Evolutionary conservation across 2,113 vertebrate genomes (phyloP).

Genomic region (Nycticebus coucang): DNA sequence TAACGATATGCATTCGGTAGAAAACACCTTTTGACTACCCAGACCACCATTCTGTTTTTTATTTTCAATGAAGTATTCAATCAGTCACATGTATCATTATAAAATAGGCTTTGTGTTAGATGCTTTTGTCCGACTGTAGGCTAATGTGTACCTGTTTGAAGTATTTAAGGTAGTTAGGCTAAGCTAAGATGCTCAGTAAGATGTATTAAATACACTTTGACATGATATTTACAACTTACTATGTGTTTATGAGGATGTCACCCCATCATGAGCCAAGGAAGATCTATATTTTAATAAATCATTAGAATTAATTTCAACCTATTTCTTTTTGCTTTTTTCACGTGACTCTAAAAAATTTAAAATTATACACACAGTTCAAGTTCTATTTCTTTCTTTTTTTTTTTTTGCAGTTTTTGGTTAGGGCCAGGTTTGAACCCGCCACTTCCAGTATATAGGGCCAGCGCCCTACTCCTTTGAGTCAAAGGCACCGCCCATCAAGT

Average conservation of each 20-base stretch:
- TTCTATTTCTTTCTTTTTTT: neutral
- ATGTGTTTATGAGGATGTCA: neutral
- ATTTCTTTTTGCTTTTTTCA: conserved; percentile 37
- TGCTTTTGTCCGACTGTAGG: neutral
- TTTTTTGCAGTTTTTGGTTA: too few species aligned
- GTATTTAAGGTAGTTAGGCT: neutral
- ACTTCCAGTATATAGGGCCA: too few species aligned
- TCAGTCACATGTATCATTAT: neutral
- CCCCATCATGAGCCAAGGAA: neutral
- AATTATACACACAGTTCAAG: neutral
- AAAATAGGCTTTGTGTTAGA: neutral
- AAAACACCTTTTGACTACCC: neutral
- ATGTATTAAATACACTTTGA: neutral
- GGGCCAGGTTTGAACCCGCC: too few species aligned
- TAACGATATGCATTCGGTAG: neutral
- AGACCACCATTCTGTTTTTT: neutral
- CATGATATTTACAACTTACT: neutral
- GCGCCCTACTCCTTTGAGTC: too few species aligned
- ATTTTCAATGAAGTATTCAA: neutral
- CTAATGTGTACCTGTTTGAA: neutral
- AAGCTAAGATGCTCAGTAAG: neutral
- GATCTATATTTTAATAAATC: neutral
- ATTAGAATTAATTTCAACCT: conserved; percentile 12
- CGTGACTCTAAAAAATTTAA: neutral
- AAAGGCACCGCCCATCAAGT: neutral